Base-by-base conservation (phyloP, 2,113 vertebrate genomes). In the Bos taurus region DNA sequence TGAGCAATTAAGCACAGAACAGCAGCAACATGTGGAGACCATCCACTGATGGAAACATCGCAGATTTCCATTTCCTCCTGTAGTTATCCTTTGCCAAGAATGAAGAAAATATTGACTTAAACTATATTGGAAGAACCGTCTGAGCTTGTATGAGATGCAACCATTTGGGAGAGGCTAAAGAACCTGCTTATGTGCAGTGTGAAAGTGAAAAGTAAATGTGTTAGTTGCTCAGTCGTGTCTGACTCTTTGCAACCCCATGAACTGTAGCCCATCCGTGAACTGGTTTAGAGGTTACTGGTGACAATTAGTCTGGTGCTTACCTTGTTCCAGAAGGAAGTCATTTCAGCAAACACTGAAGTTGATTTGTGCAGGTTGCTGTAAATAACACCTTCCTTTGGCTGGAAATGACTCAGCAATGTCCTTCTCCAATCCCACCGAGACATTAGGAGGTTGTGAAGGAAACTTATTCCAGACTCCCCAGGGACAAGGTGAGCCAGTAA, bases 331-430 rank as follows among this genome's bases (percentile, higher is more conserved):
- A 95, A 93, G 82, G 67, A 91, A 82, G 84, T 57, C 33, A 88
- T 90, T 96, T 97, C 33, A 84, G 50, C 87, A 77, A 92, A 90
- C 17, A 54, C 19, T 14, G 52, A 96, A 85, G 50, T 67, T 95
- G 50, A 30, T 94, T 84, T 89, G 60, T 89, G 82, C 28, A 93
- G 82, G 77, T 77, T 21, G 48, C 43, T 94, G 16, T 94, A 93
- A 94, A 93, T 82, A 87, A 40, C 71, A 82, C 23, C 86, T 93
- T 26, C 46, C n/a, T 93, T 93, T 90, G 90, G 43, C 46, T 97
- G 33, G 52, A 82, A 94, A 59, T 90, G 64, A 96, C 67, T 95
- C 77, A 86, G 33, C n/a, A 89, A 15, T 50, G 16, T 86, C 40
- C 81, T 95, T 83, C 62, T 23, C 12, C n/a, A 46, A 33, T 43